Evolutionary conservation across 2,888 invertebrate species (phyloP).

Genomic region (Timema cristinae): DNA sequence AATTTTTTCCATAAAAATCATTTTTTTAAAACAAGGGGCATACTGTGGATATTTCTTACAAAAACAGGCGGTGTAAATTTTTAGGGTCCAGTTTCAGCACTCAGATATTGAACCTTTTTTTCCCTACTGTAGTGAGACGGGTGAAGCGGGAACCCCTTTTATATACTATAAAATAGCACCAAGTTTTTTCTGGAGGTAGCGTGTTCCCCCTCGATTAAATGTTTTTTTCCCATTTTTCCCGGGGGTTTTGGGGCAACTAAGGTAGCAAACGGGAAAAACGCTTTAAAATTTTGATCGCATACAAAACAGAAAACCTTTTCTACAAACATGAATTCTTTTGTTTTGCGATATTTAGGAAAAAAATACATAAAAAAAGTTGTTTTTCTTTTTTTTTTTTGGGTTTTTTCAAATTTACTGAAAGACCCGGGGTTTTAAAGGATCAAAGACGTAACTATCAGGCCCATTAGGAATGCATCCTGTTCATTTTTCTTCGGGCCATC

Average conservation of each 20-base stretch:
- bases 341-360: neutral
- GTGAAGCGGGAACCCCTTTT: neutral
- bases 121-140: neutral
- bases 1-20: neutral
- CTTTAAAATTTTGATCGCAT: neutral
- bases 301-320: slow-evolving; percentile 1
- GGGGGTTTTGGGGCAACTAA: neutral
- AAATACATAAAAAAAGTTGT: neutral
- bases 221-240: neutral
- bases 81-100: neutral
- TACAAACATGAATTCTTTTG: neutral
- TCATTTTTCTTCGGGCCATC: neutral
- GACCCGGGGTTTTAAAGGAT: neutral
- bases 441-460: neutral
- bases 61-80: neutral
- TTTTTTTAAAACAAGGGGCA: neutral
- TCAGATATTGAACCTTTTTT: neutral
- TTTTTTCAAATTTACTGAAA: neutral
- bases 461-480: neutral
- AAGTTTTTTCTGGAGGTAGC: neutral
- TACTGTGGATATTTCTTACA: neutral
- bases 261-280: neutral
- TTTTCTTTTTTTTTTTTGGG: neutral
- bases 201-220: too few species aligned
- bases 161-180: neutral